Conservation (phyloP, 1,140 invertebrate genomes). For the Harpegnathos saltator region DNA sequence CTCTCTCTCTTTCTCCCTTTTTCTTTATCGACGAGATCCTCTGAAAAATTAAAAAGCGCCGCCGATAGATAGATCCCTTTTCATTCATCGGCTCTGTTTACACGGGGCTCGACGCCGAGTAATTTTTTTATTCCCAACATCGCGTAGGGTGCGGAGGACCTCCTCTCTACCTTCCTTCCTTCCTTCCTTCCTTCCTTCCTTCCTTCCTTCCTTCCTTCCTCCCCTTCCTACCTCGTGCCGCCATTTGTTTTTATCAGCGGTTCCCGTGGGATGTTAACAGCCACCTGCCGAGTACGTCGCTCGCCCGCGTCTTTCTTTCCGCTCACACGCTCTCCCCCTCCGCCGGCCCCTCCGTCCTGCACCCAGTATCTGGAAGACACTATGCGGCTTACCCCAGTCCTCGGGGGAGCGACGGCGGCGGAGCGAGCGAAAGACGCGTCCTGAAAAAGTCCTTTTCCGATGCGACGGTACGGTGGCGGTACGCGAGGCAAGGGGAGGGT, state of each 20-base stretch:
- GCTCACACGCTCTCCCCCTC: slow-evolving; percentile 1
- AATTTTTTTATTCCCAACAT: slow-evolving; percentile 84
- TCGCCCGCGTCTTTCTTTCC: slow-evolving; percentile 32
- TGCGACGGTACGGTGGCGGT: background rate
- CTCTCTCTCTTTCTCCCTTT: too few species aligned
- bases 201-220: slow-evolving; percentile 41
- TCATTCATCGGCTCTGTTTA: slow-evolving; percentile 84
- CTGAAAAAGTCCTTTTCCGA: slow-evolving; percentile 65
- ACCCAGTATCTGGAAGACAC: slow-evolving; percentile 41
- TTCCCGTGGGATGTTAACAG: slow-evolving; percentile 77
- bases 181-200: slow-evolving; percentile 41
- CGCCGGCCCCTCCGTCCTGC: slow-evolving; percentile 30
- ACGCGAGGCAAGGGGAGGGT: slow-evolving; percentile 31
- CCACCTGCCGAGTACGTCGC: slow-evolving; percentile 68
- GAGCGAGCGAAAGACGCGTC: slow-evolving; percentile 44
- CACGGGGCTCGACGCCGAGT: slow-evolving; percentile 79
- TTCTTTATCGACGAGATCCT: background rate
- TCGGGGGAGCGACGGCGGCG: slow-evolving; percentile 67
- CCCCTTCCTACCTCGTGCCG: slow-evolving; percentile 75
- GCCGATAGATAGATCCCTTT: slow-evolving; percentile 54
- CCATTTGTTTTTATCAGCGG: slow-evolving; percentile 85
- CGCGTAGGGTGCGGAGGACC: slow-evolving; percentile 65
- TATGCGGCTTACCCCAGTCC: slow-evolving; percentile 72
- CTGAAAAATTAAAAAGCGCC: slow-evolving; percentile 10
- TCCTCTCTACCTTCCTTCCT: slow-evolving; percentile 56